Conservation (phyloP, 2,888 invertebrate genomes). For the Amphiduros pacificus region DNA sequence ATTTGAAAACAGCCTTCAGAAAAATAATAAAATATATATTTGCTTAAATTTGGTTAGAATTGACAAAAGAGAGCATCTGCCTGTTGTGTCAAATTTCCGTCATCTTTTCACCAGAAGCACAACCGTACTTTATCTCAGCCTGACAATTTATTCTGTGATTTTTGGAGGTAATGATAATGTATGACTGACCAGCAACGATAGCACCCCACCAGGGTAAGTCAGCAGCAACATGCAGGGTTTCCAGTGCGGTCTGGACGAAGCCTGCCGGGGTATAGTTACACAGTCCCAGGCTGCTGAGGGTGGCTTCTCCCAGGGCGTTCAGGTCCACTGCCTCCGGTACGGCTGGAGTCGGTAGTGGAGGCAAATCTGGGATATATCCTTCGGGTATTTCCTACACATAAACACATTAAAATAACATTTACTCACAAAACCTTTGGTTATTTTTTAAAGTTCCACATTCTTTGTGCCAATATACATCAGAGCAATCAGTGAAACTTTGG, state of each 20-base stretch:
- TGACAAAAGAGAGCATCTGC: no score
- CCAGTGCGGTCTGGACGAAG: constrained; percentile 77
- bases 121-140: no score
- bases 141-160: no score
- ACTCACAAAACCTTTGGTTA: not conserved
- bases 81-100: no score
- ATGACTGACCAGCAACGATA: constrained; percentile 71
- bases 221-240: constrained; percentile 77
- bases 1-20: no score
- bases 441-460: no score
- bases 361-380: constrained; percentile 30
- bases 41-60: no score
- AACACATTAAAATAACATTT: not conserved
- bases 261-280: constrained; percentile 84
- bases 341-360: constrained; percentile 4
- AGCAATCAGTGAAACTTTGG: no score
- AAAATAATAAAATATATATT: no score
- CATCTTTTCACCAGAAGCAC: no score
- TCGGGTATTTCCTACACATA: constrained; percentile 12
- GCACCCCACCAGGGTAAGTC: constrained; percentile 94
- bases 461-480: no score
- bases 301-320: constrained; percentile 68
- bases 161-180: no score
- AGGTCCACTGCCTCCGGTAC: constrained; percentile 24
- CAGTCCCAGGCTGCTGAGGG: constrained; percentile 79